phyloP scores from a whole-genome alignment of 2,888 invertebrate genomes.

The Geophilus truncorum region DNA sequence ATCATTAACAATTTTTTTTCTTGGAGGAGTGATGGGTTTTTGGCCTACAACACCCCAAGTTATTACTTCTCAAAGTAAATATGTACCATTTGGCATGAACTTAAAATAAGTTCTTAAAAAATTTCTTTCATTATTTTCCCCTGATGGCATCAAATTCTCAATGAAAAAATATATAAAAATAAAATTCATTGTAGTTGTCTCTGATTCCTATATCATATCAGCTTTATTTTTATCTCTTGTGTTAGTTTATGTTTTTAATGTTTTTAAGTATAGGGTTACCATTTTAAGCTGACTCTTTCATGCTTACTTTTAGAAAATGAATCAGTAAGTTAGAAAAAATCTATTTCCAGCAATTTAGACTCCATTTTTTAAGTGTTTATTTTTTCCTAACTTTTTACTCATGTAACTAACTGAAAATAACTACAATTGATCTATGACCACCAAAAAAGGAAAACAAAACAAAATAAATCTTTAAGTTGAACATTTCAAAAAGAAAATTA shows the following conservation, averaged over 20 bases:
- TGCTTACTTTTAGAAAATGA: neutral
- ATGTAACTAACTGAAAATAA: neutral
- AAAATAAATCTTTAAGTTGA: neutral
- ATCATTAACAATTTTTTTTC: too few species aligned
- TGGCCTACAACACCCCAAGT: too few species aligned
- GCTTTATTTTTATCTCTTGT: neutral
- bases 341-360: neutral
- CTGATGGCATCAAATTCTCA: too few species aligned
- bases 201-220: neutral
- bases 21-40: too few species aligned
- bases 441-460: neutral
- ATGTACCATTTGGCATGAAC: too few species aligned
- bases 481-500: too few species aligned
- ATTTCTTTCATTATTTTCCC: too few species aligned
- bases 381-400: neutral
- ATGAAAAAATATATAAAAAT: too few species aligned
- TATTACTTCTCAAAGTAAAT: too few species aligned
- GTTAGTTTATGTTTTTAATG: neutral
- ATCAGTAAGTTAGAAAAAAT: neutral
- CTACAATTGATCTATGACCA: neutral
- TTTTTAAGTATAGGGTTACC: neutral
- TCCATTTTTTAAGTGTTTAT: neutral
- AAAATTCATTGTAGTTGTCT: neutral
- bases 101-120: too few species aligned
- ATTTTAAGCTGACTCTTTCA: neutral